These are phyloP conservation scores for Notiomystis cincta DNA, from an alignment of 2,113 vertebrate genomes.

Conservation along the genomic window DNA sequence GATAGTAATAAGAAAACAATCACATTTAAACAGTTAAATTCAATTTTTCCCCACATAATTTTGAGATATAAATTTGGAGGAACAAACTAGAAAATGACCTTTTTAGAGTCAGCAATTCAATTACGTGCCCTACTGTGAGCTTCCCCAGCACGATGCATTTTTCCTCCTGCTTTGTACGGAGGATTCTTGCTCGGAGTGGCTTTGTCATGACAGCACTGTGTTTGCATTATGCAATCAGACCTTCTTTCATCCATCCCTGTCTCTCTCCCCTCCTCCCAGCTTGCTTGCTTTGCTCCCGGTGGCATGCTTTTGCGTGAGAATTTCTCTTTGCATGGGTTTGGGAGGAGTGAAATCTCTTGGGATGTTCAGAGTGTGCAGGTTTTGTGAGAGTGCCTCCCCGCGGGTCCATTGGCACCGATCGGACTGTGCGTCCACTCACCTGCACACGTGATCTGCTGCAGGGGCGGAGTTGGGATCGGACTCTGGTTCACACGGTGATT, in stretches of 20 bases:
- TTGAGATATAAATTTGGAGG: constrained; percentile 52
- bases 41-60: constrained; percentile 49
- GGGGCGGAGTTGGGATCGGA: constrained; percentile 32
- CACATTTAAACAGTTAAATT: constrained; percentile 56
- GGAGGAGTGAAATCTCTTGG: constrained; percentile 51
- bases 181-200: not conserved
- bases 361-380: constrained; percentile 50
- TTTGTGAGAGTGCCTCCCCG: constrained; percentile 53
- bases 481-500: constrained; percentile 63
- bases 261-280: constrained; percentile 3
- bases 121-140: constrained; percentile 29
- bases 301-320: constrained; percentile 64
- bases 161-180: not conserved
- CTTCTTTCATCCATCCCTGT: constrained; percentile 37
- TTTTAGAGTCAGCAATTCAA: constrained; percentile 47
- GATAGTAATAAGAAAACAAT: constrained; percentile 55
- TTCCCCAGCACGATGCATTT: not conserved
- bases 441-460: constrained; percentile 44
- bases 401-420: constrained; percentile 15
- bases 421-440: constrained; percentile 1
- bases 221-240: constrained; percentile 59
- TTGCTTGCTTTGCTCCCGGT: constrained; percentile 34
- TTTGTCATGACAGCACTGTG: constrained; percentile 62
- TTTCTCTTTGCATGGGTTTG: constrained; percentile 62
- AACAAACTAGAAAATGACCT: constrained; percentile 60